Percentiles rank a stretch among this genome's conserved stretches.
These are phyloP conservation scores for Psittacula echo DNA, from an alignment of 2,797 vertebrate species.

Conservation along the genomic window DNA sequence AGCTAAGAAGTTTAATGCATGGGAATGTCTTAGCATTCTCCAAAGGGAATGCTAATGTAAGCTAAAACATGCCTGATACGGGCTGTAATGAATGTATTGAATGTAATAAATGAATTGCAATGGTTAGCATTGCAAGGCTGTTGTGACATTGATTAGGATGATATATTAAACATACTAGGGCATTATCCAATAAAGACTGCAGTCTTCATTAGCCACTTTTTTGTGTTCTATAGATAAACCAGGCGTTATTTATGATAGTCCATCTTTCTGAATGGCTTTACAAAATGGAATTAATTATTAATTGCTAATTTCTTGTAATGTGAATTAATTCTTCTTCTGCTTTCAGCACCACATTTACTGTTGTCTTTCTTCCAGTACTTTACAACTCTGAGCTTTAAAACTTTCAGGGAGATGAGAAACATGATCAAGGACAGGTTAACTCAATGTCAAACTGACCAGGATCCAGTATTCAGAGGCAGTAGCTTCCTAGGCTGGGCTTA, in stretches of 20 bases:
- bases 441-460: not conserved
- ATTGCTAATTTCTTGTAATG: not conserved
- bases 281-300: not conserved
- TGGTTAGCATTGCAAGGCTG: not conserved
- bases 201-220: not conserved
- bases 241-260: not conserved
- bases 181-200: not conserved
- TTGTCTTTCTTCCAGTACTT: not conserved
- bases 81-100: not conserved
- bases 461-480: not conserved
- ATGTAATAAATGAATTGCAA: not conserved
- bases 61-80: not conserved
- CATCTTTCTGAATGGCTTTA: not conserved
- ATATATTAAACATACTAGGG: not conserved
- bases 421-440: not conserved
- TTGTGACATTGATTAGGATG: not conserved
- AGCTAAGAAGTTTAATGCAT: not conserved
- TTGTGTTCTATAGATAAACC: not conserved
- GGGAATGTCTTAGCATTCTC: not conserved
- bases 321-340: not conserved
- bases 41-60: not conserved
- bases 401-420: not conserved
- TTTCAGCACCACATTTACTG: not conserved
- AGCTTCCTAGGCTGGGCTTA: not conserved
- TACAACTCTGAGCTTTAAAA: not conserved